Evolutionary conservation across 2,113 vertebrate species (phyloP), one percentile per base, ranked within the genome.

Genomic region (Chauna torquata): DNA sequence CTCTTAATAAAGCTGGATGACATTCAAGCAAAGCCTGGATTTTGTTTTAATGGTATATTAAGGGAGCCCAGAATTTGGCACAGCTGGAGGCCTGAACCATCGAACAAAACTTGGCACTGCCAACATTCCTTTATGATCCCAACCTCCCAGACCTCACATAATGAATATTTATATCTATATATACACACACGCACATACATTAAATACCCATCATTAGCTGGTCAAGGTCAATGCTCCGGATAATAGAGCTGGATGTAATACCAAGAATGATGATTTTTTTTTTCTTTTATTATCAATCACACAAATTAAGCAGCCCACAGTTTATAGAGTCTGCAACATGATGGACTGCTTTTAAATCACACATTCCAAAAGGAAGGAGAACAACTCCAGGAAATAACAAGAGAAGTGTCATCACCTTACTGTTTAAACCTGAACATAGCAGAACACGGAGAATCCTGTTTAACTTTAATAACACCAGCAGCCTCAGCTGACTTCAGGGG

Each of bases 1-100:
- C 82, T 97, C 82, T 96, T 96, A 94, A 95, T 96, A 96, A 96
- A 87, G 92, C 82, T 97, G 95, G 94, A 96, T 93, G 92, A 96
- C 92, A 78, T 92, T 96, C 94, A 97, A 94, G 83, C 54, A 87
- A 91, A 95, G 94, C 83, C 86, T 91, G 92, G 47, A 68, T 8
- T 74, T 94, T 96, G 88, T 95, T 97, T 90, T 94, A 91, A 93
- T 76, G 90, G 91, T 92, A 80, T 44, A 34, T 91, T 92, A 94
- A 95, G 87, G 82, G 87, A 97, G 86, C 32, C 71, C 88, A 80
- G 77, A 94, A 90, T 69, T 79, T 97, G 97, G 94, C 94, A 90
- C 92, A 96, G 94, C 94, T 92, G 92, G 95, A 95, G 91, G 84
- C 70, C 90, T 78, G 77, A 84, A 74, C 58, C 70, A 50, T 79